These are phyloP conservation scores for Tuberolachnus salignus DNA, from an alignment of 2,888 invertebrate genomes.

Conservation along the genomic window DNA sequence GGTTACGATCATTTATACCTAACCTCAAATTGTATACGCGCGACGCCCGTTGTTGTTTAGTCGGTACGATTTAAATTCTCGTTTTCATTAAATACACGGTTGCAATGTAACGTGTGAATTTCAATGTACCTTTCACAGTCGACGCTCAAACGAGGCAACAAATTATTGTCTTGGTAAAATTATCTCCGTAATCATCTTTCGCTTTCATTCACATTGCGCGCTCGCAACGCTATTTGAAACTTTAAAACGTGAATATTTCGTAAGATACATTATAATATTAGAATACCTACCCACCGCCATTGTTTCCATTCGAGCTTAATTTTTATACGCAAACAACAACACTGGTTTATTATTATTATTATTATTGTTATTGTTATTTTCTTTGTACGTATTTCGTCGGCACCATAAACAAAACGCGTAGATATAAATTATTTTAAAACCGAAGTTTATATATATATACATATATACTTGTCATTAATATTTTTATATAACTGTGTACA, in stretches of 20 bases:
- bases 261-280: background rate
- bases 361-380: no score
- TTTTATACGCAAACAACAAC: background rate
- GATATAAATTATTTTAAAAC: background rate
- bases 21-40: background rate
- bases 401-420: background rate
- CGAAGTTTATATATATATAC: background rate
- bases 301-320: background rate
- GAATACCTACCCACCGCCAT: background rate
- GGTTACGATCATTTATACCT: background rate
- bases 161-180: slow-evolving; percentile 19
- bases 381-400: background rate
- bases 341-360: no score
- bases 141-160: slow-evolving; percentile 13
- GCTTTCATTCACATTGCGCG: slow-evolving; percentile 19
- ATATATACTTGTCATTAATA: no score
- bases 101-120: slow-evolving; percentile 2
- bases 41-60: no score
- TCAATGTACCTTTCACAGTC: background rate
- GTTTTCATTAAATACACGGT: background rate
- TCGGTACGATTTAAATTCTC: background rate
- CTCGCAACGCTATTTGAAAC: slow-evolving; percentile 26
- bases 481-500: no score
- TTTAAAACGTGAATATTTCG: slow-evolving; percentile 30
- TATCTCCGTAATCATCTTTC: slow-evolving; percentile 18